These are phyloP conservation scores for Poecilia picta DNA, from an alignment of 2,797 vertebrate genomes.

Conservation along the genomic window DNA sequence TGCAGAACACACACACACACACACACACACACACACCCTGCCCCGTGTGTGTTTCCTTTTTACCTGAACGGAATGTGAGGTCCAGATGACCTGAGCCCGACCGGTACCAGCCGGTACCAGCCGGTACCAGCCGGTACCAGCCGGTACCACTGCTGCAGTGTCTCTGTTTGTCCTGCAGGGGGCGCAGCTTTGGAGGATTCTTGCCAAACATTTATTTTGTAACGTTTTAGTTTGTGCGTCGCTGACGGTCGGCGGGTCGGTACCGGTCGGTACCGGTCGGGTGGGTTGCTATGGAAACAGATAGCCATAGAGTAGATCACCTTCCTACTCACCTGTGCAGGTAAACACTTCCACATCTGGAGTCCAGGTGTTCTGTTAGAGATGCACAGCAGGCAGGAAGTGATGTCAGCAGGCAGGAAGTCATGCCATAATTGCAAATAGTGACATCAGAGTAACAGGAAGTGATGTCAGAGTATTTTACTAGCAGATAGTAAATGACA, in stretches of 20 bases:
- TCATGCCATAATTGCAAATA: neutral
- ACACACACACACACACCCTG: slow-evolving; percentile 4
- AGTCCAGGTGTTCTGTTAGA: neutral
- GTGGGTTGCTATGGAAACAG: slow-evolving; percentile 32
- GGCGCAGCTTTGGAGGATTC: neutral
- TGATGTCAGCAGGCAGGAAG: neutral
- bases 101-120: neutral
- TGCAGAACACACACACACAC: neutral
- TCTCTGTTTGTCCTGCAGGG: slow-evolving; percentile 10
- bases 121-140: neutral
- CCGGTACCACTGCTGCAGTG: neutral
- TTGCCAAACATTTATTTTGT: slow-evolving; percentile 38
- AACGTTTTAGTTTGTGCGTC: neutral
- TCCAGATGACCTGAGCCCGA: neutral
- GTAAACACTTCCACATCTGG: neutral
- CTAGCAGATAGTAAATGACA: neutral
- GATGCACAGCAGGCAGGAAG: neutral
- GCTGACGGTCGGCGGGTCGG: neutral
- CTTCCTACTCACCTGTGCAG: neutral
- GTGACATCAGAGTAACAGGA: neutral
- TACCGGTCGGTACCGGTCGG: neutral
- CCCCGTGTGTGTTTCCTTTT: slow-evolving; percentile 55
- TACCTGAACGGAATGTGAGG: slow-evolving; percentile 35
- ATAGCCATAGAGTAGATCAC: neutral
- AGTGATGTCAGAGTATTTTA: neutral